phyloP scores from a whole-genome alignment of 2,888 invertebrate species.

The Hemithea aestivaria region DNA sequence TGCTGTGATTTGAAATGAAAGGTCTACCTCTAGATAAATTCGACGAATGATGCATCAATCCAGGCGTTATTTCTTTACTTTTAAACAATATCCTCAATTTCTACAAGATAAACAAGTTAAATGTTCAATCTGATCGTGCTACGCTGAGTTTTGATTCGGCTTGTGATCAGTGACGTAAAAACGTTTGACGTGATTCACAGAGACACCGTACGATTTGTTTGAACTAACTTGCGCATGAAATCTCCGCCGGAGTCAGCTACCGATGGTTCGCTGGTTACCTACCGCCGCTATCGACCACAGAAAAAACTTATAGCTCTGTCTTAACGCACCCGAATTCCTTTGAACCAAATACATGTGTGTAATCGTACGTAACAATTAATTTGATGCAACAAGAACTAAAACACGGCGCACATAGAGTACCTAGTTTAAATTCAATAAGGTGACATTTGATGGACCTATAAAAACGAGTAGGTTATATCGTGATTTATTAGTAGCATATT shows the following conservation, averaged over 20 bases:
- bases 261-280: slow-evolving; percentile 77
- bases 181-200: slow-evolving; percentile 58
- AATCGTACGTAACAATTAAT: slow-evolving; percentile 73
- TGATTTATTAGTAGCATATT: slow-evolving; percentile 30
- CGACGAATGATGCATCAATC: too few species aligned
- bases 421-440: slow-evolving; percentile 26
- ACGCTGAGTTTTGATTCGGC: slow-evolving; percentile 22
- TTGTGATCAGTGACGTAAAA: slow-evolving; percentile 49
- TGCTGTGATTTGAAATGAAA: too few species aligned
- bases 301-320: slow-evolving; percentile 64
- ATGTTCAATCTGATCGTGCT: too few species aligned
- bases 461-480: slow-evolving; percentile 9
- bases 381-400: slow-evolving; percentile 55
- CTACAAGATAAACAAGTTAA: too few species aligned
- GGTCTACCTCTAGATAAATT: too few species aligned
- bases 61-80: too few species aligned
- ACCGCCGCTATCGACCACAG: slow-evolving; percentile 60
- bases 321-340: slow-evolving; percentile 71
- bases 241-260: slow-evolving; percentile 68
- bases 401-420: slow-evolving; percentile 21
- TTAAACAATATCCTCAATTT: too few species aligned
- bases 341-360: slow-evolving; percentile 71
- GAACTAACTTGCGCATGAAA: slow-evolving; percentile 75
- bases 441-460: too few species aligned
- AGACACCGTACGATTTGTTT: slow-evolving; percentile 78